Conservation (phyloP, 1,140 invertebrate species). For the Cydia pomonella region DNA sequence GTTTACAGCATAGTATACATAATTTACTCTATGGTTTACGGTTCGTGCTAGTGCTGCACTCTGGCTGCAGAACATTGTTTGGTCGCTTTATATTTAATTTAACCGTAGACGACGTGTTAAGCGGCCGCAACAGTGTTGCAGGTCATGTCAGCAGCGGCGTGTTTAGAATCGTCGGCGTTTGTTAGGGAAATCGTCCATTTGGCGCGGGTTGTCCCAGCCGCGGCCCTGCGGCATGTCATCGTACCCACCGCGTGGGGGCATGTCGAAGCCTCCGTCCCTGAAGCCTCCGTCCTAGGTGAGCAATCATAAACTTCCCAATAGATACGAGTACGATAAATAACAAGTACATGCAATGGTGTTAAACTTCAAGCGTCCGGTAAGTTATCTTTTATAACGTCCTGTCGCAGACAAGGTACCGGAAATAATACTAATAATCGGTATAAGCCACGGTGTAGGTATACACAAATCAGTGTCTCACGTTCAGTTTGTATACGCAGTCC, state of each 20-base stretch:
- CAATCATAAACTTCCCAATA: constrained; percentile 75
- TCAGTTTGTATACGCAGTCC: no score
- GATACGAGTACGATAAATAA: constrained; percentile 41
- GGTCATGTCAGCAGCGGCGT: constrained; percentile 33
- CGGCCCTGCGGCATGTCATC: constrained; percentile 72
- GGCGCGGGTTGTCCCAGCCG: constrained; percentile 72
- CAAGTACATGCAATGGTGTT: neutral
- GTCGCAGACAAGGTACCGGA: neutral
- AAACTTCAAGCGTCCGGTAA: neutral
- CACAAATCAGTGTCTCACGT: no score
- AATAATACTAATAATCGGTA: neutral
- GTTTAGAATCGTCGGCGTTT: constrained; percentile 76
- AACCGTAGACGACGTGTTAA: constrained; percentile 6
- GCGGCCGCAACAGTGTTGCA: neutral
- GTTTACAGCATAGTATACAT: no score
- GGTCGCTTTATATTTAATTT: constrained; percentile 23
- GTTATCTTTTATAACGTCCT: neutral
- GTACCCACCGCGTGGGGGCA: constrained; percentile 69
- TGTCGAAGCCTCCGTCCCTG: constrained; percentile 67
- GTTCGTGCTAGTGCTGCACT: no score
- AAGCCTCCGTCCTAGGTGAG: constrained; percentile 78
- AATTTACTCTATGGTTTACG: no score
- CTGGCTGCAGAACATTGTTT: no score
- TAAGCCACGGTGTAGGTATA: no score
- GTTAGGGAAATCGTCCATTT: constrained; percentile 78